Evolutionary conservation across 2,888 invertebrate species (phyloP).

Genomic region (Pycnomerus fuliginosus): DNA sequence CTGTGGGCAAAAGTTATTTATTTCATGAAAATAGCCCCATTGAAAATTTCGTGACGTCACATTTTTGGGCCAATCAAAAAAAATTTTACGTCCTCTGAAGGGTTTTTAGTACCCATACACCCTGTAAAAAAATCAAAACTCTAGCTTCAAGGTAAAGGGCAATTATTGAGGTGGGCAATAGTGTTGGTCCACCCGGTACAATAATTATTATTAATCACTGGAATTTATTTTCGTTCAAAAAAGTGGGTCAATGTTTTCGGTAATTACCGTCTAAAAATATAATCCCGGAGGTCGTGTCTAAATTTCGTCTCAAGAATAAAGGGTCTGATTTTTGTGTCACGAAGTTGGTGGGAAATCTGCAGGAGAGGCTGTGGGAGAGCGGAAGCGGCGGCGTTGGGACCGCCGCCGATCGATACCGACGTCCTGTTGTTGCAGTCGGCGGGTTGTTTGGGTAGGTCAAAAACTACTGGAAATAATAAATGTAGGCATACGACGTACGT

Average conservation of each 20-base stretch:
- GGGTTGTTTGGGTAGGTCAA: conserved; percentile 27
- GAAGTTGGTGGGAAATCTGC: conserved; percentile 26
- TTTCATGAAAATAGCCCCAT: too few species aligned
- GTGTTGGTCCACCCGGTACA: too few species aligned
- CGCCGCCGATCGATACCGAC: conserved; percentile 15
- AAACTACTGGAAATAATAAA: conserved; percentile 21
- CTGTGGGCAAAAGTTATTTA: too few species aligned
- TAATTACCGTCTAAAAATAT: conserved; percentile 18
- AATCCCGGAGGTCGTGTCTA: not conserved
- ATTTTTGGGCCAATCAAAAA: too few species aligned
- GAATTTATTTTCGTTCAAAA: too few species aligned
- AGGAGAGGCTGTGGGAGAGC: conserved; percentile 21
- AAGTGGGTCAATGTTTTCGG: conserved; percentile 18
- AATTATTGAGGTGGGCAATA: too few species aligned
- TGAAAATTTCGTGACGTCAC: too few species aligned
- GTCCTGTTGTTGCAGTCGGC: conserved; percentile 23
- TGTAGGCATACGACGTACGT: conserved; percentile 9
- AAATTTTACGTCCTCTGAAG: too few species aligned
- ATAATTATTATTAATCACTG: too few species aligned
- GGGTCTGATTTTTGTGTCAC: conserved; percentile 25
- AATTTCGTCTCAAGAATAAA: conserved; percentile 2
- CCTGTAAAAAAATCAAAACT: too few species aligned
- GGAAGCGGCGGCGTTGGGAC: conserved; percentile 21
- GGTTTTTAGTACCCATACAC: too few species aligned
- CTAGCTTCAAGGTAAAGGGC: too few species aligned